Evolutionary conservation across 2,888 invertebrate genomes (phyloP).

Genomic region (Rhagonycha lutea): DNA sequence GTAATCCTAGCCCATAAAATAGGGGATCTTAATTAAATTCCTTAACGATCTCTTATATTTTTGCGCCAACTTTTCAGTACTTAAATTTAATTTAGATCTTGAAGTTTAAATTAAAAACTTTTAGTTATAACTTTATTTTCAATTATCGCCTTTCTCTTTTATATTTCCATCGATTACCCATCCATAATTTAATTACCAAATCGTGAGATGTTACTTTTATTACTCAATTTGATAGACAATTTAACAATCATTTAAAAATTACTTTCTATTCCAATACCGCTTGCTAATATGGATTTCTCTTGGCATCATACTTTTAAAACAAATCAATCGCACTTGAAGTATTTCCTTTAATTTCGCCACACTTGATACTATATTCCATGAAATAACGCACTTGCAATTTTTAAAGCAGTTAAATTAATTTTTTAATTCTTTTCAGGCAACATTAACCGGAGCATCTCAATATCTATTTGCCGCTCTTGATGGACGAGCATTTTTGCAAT

Average conservation of each 20-base stretch:
- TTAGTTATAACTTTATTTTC: not conserved
- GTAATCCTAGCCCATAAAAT: constrained; percentile 8
- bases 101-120: not conserved
- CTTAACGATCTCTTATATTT: constrained; percentile 7
- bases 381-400: not conserved
- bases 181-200: not conserved
- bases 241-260: not conserved
- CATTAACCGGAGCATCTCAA: constrained; percentile 61
- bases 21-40: constrained; percentile 29
- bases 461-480: constrained; percentile 62
- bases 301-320: not conserved
- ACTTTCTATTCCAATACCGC: not conserved
- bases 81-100: constrained; percentile 6
- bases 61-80: not conserved
- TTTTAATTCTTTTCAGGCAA: constrained; percentile 54
- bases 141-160: not conserved
- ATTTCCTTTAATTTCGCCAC: not conserved
- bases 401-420: not conserved
- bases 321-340: not conserved
- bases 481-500: constrained; percentile 61
- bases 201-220: constrained; percentile 4
- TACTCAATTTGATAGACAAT: not conserved
- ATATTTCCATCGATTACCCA: not conserved
- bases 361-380: not conserved
- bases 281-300: not conserved